Conservation (phyloP, 1,140 invertebrate species). For the Leptestheria dahalacensis region DNA sequence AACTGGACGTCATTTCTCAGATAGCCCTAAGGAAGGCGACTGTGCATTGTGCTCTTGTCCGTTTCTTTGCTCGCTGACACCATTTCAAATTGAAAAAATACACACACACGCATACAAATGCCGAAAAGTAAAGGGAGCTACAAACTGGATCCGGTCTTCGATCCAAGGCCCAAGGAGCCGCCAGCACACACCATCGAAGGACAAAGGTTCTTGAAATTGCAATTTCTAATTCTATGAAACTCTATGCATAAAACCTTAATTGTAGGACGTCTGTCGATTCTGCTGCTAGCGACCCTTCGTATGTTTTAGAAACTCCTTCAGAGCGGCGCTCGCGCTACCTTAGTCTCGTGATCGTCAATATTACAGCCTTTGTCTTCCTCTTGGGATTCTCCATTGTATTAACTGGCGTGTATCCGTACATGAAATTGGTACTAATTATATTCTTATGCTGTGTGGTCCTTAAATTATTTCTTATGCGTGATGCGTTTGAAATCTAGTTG, state of each 20-base stretch:
- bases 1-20: too few relatives aligned
- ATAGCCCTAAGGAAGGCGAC: too few relatives aligned
- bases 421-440: conserved; percentile 47
- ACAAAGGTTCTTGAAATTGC: background rate
- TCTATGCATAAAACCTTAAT: background rate
- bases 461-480: background rate
- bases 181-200: background rate
- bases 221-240: background rate
- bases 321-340: conserved; percentile 53
- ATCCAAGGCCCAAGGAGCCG: background rate
- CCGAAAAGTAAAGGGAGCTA: too few relatives aligned
- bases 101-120: too few relatives aligned
- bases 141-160: background rate
- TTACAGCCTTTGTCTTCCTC: conserved; percentile 85
- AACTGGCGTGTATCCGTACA: conserved; percentile 78
- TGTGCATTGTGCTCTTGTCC: too few relatives aligned
- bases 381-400: conserved; percentile 78
- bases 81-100: too few relatives aligned
- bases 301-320: background rate
- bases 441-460: background rate
- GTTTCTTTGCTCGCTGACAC: too few relatives aligned
- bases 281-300: background rate
- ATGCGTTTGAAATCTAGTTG: conserved; percentile 38
- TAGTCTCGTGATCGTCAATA: conserved; percentile 70
- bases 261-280: background rate